Base-by-base conservation (phyloP, 2,888 invertebrate species). In the Lochmaea capreae region DNA sequence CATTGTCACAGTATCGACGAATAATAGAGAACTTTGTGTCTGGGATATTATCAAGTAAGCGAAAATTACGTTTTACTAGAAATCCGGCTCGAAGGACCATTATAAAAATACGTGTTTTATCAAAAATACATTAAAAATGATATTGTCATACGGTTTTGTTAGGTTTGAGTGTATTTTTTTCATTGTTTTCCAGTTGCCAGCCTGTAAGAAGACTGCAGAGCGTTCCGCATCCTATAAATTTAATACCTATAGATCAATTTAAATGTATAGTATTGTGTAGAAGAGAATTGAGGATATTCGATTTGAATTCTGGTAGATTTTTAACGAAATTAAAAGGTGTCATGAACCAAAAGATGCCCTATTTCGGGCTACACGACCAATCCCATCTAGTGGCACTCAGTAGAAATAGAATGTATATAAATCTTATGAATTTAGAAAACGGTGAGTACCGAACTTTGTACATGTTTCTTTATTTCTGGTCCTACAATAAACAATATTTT, bases 271-370 rank as follows among this genome's bases (percentile, higher is more conserved):
- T 96, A 71, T 88, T 96, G 66, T 96, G 96, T 84, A 90, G 93
- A 72, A 89, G 96, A 54, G 96, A 96, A 85, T 90, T 97, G 43
- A 89, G 92, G 80, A 92, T 95, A 57, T 94, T 94, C 82, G 93
- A 96, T 86, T 88, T 96, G 68, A 92, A 96, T 82, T 91, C 92
- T 86, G 96, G 95, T 76, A 89, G 87, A 78, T 91, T 92, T 85
- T 83, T 93, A 82, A 92, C 93, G 12, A 92, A 94, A 57, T 87
- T 95, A 62, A 94, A 95, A 84, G 95, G 95, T 49, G 94, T 96
- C 42, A 96, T 96, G 95, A 96, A 96, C 88, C 95, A 96, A 86
- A 95, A 95, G 87, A 95, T 96, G 95, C 95, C 96, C 72, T 96
- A 92, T 86, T 97, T 93, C 87, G 96, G 95, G 0, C 90, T 95